Evolutionary conservation across 2,888 invertebrate genomes (phyloP), one percentile per base, ranked within the genome.

Genomic region (Diogma glabrata): DNA sequence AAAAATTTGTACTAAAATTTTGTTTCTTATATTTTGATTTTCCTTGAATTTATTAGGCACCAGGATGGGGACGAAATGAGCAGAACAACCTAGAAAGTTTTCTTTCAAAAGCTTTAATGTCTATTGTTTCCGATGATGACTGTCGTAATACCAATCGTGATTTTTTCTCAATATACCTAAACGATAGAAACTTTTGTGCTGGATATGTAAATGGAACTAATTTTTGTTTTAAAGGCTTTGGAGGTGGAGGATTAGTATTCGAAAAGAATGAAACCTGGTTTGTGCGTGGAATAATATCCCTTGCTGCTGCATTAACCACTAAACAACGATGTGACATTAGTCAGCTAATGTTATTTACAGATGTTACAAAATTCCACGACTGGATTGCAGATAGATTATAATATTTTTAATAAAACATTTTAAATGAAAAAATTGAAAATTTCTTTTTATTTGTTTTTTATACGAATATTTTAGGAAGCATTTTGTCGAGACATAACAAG

Each of bases 201-300:
- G 57, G 57, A 14, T 56, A 38, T 43, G 30, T 51, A 19, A 57
- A 57, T 50, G 57, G 57, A 9, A 72, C 67, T 3, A 73, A 73
- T 50, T 71, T 72, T 4, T 75, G 75, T 55, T 74, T 73, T n/a
- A 74, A 74, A 30, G 75, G 74, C 1, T 74, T 75, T 56, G 74
- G 75, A 48, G 76, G 76, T 2, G 72, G 74, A 36, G 75, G 72
- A 1, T 67, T 73, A 55, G 57, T 66, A 14, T 63, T 76, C 4
- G 49, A 53, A 50, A 14, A 33, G 5, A 19, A 52, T 36, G 17
- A 24, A 5, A 24, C 33, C 16, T 57, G 36, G 24, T 48, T 51
- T 36, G n/a, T 57, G 20, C 50, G 57, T n/a, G 57, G 57, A 22
- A 53, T 57, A 26, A 55, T 56, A 20, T 57, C 57, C n/a, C 19